Base-by-base conservation (phyloP, 1,140 invertebrate genomes). In the Drosophila simulans region DNA sequence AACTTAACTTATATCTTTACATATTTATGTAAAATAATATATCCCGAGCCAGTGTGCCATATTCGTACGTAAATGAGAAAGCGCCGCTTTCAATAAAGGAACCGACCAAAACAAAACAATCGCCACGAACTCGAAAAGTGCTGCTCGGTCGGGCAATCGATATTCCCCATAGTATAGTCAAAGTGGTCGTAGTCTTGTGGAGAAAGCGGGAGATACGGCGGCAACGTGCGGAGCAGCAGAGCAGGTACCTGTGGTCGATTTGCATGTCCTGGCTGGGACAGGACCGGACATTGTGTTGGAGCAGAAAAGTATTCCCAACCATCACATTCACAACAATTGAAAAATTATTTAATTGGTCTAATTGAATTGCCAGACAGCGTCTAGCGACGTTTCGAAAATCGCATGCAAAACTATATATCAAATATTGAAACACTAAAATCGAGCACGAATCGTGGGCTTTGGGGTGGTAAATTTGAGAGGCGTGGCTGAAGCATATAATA, bases 301-400 rank as follows among this genome's bases (percentile, higher is more conserved):
- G n/a, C 70, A 39, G 20, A 34, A 56, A 34, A 56, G 13, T 22
- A 56, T 35, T 56, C 45, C 54, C 35, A 15, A 31, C 8, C 31
- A 31, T 5, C 5, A 27, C 27, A 27, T 52, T 42, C 48, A 66
- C 52, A 35, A 53, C 60, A 66, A 75, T 76, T 76, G 55, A 57
- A 75, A 75, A 66, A 63, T 35, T 57, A 77, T 77, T 77, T 77
- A 77, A 77, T 77, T 77, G 74, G 51, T 42, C 49, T 77, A 77
- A 77, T 69, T 77, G 62, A 76, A 66, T 76, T 76, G 60, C 73
- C 73, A 76, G 68, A 48, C 54, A 58, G 39, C 39, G 43, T 35
- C 20, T 22, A 49, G 57, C 59, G 20, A 64, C 46, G 60, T 56
- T 74, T 20, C 31, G 37, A 34, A 40, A 75, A 59, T 58, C 27